These are phyloP conservation scores for Drosophila kurseongensis DNA, from an alignment of 1,140 invertebrate genomes.

Conservation along the genomic window DNA sequence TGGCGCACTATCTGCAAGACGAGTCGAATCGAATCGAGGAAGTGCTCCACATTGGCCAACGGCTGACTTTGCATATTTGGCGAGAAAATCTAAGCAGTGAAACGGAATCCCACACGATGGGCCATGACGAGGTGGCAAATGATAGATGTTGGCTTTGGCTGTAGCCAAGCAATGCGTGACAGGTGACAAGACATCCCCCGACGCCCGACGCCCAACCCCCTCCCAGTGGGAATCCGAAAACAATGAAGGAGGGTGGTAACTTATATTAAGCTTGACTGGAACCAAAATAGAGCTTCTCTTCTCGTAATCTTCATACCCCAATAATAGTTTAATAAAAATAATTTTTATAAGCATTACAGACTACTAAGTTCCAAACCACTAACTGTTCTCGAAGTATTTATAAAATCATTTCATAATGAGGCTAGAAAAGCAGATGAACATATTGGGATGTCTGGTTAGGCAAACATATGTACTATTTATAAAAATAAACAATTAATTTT, in stretches of 20 bases:
- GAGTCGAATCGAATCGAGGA: conserved; percentile 56
- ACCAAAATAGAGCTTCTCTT: neutral
- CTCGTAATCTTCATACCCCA: neutral
- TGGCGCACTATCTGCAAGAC: conserved; percentile 32
- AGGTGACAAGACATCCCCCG: conserved; percentile 60
- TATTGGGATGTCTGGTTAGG: neutral
- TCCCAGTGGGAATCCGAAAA: neutral
- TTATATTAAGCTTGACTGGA: neutral
- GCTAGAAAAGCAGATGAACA: neutral
- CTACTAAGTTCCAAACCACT: neutral
- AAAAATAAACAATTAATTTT: neutral
- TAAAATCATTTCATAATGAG: too few relatives aligned
- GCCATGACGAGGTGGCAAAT: conserved; percentile 23
- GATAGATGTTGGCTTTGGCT: conserved; percentile 20
- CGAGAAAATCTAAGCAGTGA: conserved; percentile 43
- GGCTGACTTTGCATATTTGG: conserved; percentile 69
- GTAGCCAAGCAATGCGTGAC: conserved; percentile 48
- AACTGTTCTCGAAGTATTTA: too few relatives aligned
- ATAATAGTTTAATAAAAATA: neutral
- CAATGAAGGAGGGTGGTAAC: neutral
- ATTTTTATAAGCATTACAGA: neutral
- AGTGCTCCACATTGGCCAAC: conserved; percentile 64
- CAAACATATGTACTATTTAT: neutral
- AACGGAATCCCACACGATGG: conserved; percentile 75
- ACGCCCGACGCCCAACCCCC: conserved; percentile 11